Evolutionary conservation across 2,113 vertebrate species (phyloP).

Genomic region (Tachysurus vachellii): DNA sequence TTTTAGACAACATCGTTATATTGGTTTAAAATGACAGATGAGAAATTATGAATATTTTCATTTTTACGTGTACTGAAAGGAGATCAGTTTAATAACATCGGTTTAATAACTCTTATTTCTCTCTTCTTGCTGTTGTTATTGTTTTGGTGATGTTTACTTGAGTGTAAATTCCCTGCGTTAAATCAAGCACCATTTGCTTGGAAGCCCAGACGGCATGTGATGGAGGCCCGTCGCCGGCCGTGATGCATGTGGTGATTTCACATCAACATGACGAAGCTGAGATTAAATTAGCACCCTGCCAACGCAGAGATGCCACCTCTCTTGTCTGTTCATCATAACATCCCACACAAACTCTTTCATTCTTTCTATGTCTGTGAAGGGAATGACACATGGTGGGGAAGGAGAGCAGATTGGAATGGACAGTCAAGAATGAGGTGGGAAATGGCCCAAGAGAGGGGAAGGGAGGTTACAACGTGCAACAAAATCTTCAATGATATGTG

Average conservation of each 20-base stretch:
- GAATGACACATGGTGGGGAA: conserved; percentile 23
- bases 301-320: conserved; percentile 35
- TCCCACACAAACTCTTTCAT: conserved; percentile 40
- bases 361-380: not conserved
- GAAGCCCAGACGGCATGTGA: conserved; percentile 35
- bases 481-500: too few species aligned
- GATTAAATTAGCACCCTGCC: conserved; percentile 45
- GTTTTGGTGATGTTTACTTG: not conserved
- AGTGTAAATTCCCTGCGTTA: conserved; percentile 22
- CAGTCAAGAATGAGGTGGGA: not conserved
- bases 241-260: conserved; percentile 39
- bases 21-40: not conserved
- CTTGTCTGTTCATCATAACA: conserved; percentile 28
- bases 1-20: not conserved
- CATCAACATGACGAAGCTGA: conserved; percentile 37
- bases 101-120: not conserved
- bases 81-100: not conserved
- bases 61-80: not conserved
- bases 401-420: conserved; percentile 22
- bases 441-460: not conserved
- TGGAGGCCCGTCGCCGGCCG: not conserved
- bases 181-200: not conserved
- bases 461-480: not conserved
- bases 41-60: not conserved
- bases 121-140: not conserved